Conservation (phyloP, 2,888 invertebrate species). For the Baronia brevicornis region DNA sequence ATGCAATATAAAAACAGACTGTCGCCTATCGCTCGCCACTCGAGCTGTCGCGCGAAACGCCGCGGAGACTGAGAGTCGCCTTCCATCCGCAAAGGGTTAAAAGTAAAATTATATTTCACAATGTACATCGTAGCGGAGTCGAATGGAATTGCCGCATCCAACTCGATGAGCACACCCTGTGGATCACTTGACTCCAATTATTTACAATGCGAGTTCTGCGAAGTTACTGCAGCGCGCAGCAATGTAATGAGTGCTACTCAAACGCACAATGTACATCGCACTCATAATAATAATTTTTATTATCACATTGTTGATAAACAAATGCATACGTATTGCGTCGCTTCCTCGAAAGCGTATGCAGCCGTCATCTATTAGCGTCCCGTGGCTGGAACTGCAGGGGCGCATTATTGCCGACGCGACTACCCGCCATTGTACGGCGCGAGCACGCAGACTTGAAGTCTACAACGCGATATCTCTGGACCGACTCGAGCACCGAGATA, state of each 20-base stretch:
- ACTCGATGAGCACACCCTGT: conserved; percentile 8
- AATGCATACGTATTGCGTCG: conserved; percentile 27
- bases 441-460: too few species aligned
- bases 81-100: too few species aligned
- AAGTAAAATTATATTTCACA: conserved; percentile 18
- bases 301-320: conserved; percentile 12
- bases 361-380: conserved; percentile 23
- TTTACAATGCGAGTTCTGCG: conserved; percentile 14
- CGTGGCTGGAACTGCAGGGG: too few species aligned
- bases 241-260: conserved; percentile 10
- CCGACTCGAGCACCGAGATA: too few species aligned
- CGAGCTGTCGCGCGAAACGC: too few species aligned
- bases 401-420: too few species aligned
- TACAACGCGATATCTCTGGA: too few species aligned
- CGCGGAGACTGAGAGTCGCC: too few species aligned
- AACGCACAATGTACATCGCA: not conserved
- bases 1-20: too few species aligned
- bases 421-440: too few species aligned
- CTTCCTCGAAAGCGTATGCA: conserved; percentile 23
- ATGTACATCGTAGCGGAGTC: conserved; percentile 19
- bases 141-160: conserved; percentile 19
- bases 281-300: not conserved
- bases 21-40: too few species aligned
- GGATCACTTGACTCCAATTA: conserved; percentile 11
- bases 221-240: conserved; percentile 10